phyloP scores from a whole-genome alignment of 2,113 vertebrate species.

The Dipodomys ordii region DNA sequence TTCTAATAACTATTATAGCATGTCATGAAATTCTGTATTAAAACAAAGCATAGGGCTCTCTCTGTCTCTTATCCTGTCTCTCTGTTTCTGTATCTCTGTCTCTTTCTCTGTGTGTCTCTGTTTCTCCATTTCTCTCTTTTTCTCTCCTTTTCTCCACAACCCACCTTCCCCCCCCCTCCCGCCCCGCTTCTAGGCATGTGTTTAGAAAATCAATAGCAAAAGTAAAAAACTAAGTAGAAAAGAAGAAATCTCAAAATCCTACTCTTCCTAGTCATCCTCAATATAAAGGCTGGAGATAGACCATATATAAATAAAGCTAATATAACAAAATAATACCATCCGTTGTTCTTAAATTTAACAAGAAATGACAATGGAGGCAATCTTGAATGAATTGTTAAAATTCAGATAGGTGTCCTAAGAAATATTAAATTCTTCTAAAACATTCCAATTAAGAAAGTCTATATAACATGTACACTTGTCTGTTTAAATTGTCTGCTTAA shows the following conservation, averaged over 20 bases:
- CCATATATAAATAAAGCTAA: background rate
- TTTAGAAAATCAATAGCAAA: background rate
- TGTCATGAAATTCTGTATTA: background rate
- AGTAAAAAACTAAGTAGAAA: background rate
- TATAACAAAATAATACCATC: background rate
- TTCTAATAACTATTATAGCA: background rate
- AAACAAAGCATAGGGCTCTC: background rate
- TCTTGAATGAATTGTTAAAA: background rate
- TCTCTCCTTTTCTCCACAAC: too few relatives aligned
- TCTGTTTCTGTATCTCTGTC: background rate
- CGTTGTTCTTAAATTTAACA: background rate
- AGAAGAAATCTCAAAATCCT: background rate
- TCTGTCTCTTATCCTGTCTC: background rate
- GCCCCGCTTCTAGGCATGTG: too few relatives aligned
- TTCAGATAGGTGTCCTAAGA: background rate
- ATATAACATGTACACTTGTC: background rate
- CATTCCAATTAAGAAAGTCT: background rate
- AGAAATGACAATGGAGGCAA: background rate
- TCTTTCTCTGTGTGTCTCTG: background rate
- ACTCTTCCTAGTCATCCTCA: background rate
- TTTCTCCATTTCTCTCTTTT: background rate
- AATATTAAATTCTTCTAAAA: background rate
- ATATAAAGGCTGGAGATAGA: too few relatives aligned
- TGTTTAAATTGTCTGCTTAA: background rate
- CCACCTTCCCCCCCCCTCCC: too few relatives aligned